phyloP scores from a whole-genome alignment of 2,888 invertebrate genomes.

The Blastobasis lacticolella region DNA sequence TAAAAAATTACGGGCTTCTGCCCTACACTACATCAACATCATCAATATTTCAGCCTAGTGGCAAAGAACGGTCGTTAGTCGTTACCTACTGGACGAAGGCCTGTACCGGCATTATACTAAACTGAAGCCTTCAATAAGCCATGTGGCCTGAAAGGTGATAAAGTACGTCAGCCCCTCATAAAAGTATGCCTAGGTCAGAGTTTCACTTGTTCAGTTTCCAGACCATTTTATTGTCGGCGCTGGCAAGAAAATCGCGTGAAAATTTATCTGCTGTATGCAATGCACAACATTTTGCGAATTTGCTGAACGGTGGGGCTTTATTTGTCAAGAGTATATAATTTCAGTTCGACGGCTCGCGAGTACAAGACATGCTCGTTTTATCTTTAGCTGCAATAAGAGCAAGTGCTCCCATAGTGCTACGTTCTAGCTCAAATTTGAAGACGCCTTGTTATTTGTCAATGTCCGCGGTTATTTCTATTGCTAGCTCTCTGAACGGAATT shows the following conservation, averaged over 20 bases:
- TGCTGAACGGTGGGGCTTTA: constrained; percentile 33
- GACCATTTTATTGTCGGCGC: constrained; percentile 38
- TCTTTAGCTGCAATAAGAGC: constrained; percentile 22
- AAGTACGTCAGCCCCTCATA: background rate
- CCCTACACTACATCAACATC: too few species aligned
- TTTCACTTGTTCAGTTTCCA: constrained; percentile 24
- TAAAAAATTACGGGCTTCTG: too few species aligned
- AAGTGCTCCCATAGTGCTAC: constrained; percentile 13
- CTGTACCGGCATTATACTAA: too few species aligned
- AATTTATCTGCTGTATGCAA: constrained; percentile 44
- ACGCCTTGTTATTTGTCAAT: constrained; percentile 29
- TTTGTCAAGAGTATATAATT: constrained; percentile 53
- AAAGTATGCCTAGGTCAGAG: constrained; percentile 19
- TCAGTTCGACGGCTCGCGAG: constrained; percentile 28
- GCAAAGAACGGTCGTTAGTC: too few species aligned
- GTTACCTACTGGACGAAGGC: too few species aligned
- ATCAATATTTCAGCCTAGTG: too few species aligned
- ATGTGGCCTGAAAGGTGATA: too few species aligned
- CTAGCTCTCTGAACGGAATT: constrained; percentile 15
- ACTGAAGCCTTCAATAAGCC: too few species aligned
- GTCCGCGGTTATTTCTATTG: constrained; percentile 20
- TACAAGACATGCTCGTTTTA: constrained; percentile 22
- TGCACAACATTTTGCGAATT: constrained; percentile 44
- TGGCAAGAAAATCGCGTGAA: constrained; percentile 37
- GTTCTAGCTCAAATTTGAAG: constrained; percentile 18